Conservation (phyloP, 2,113 vertebrate genomes). For the Orientallactaga bullata region DNA sequence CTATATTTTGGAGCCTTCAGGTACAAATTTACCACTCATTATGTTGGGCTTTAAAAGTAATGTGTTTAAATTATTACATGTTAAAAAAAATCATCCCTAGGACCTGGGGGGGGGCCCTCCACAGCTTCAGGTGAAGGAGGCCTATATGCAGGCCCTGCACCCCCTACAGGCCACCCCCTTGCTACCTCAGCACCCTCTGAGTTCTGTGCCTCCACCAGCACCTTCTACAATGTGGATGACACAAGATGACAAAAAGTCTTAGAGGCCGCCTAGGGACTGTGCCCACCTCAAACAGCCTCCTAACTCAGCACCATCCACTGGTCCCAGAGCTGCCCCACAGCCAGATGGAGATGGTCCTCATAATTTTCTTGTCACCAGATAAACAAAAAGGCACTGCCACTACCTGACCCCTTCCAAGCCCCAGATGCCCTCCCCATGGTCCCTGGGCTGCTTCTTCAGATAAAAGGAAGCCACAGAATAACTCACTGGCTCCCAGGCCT, state of each 20-base stretch:
- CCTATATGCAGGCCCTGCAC: background rate
- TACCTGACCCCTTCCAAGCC: background rate
- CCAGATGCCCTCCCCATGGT: fast-evolving
- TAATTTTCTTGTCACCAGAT: background rate
- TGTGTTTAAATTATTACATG: background rate
- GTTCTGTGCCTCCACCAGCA: background rate
- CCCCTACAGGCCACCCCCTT: background rate
- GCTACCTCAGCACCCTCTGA: background rate
- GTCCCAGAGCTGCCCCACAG: background rate
- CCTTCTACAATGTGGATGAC: background rate
- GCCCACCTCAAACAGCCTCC: background rate
- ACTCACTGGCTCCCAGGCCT: fast-evolving
- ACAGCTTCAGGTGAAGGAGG: background rate
- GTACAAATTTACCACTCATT: background rate
- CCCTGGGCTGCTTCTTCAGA: background rate
- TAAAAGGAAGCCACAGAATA: background rate
- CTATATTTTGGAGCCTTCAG: background rate
- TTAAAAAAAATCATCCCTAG: background rate
- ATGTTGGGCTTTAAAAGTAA: conserved; percentile 7
- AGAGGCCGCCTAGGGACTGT: background rate
- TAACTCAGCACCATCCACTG: too few species aligned
- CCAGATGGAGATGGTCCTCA: fast-evolving
- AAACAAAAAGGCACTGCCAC: background rate
- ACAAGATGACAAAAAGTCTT: too few species aligned
- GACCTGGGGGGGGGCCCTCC: background rate